These are phyloP conservation scores for Sinosuthora webbiana DNA, from an alignment of 2,113 vertebrate species.

Conservation along the genomic window DNA sequence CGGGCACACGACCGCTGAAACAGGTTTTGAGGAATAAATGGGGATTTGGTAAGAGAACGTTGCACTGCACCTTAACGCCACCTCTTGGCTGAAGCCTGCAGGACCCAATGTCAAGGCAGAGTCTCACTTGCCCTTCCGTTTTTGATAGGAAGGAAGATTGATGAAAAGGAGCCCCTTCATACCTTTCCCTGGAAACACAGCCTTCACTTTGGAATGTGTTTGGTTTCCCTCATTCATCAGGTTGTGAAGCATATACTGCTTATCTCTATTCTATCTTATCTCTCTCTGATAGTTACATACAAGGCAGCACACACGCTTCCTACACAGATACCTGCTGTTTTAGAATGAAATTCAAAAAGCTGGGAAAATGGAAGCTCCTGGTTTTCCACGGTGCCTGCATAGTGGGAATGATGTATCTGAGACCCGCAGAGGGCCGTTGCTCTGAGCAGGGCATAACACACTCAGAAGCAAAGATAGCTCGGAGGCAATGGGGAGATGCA, in stretches of 20 bases:
- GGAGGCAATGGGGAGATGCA: neutral
- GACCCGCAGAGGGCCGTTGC: neutral
- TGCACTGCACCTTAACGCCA: conserved; percentile 56
- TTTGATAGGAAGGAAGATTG: neutral
- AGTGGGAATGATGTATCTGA: neutral
- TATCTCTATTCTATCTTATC: neutral
- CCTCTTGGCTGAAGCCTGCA: conserved; percentile 62
- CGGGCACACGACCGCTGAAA: neutral
- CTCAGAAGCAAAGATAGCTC: neutral
- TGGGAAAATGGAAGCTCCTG: neutral
- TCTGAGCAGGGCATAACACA: neutral
- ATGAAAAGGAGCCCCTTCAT: neutral
- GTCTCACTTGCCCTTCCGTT: neutral
- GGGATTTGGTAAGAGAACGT: neutral
- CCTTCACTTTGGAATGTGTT: neutral
- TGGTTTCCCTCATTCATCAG: neutral
- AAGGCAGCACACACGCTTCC: neutral
- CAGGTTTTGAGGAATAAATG: neutral
- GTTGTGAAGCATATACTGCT: neutral
- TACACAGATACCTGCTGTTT: neutral
- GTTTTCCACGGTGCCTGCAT: neutral
- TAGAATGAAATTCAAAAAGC: neutral
- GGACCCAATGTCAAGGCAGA: neutral
- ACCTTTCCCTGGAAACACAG: neutral
- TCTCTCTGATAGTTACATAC: neutral